Conservation (phyloP, 2,113 vertebrate species). For the Odontesthes bonariensis region DNA sequence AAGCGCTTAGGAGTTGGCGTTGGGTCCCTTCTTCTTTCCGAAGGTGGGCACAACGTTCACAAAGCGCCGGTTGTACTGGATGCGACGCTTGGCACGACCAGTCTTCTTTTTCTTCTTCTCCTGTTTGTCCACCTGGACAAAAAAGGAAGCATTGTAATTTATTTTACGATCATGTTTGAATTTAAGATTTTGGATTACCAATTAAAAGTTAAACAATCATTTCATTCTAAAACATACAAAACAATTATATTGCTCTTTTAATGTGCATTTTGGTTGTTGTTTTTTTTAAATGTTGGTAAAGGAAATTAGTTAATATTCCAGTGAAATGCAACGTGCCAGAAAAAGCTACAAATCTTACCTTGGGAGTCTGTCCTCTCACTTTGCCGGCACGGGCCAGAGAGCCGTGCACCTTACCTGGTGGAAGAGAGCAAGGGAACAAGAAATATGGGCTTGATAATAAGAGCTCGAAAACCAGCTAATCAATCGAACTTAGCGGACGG, state of each 20-base stretch:
- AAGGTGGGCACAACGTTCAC: constrained; percentile 86
- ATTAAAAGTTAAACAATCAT: no score
- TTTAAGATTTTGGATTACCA: no score
- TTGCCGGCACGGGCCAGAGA: constrained; percentile 88
- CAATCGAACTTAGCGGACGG: not conserved
- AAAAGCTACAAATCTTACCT: constrained; percentile 65
- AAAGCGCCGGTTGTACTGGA: constrained; percentile 88
- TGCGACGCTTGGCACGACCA: constrained; percentile 87
- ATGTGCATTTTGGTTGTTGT: no score
- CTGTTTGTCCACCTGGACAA: constrained; percentile 85
- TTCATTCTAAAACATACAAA: no score
- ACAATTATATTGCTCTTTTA: no score
- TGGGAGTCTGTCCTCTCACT: constrained; percentile 87
- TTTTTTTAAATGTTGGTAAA: no score
- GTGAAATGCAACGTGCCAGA: not conserved
- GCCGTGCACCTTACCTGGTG: constrained; percentile 85
- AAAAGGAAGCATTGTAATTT: not conserved
- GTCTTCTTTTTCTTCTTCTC: constrained; percentile 90
- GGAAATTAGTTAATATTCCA: not conserved
- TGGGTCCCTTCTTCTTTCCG: constrained; percentile 88
- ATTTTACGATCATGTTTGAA: no score
- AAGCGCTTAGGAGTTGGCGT: constrained; percentile 84
- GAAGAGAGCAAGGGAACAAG: not conserved
- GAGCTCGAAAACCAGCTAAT: not conserved
- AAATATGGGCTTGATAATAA: not conserved